Evolutionary conservation across 30 jellyfish, hydroid and myxozoan species (phyloP), one percentile per base, ranked within the genome.

Genomic region (Pelagia noctiluca): DNA sequence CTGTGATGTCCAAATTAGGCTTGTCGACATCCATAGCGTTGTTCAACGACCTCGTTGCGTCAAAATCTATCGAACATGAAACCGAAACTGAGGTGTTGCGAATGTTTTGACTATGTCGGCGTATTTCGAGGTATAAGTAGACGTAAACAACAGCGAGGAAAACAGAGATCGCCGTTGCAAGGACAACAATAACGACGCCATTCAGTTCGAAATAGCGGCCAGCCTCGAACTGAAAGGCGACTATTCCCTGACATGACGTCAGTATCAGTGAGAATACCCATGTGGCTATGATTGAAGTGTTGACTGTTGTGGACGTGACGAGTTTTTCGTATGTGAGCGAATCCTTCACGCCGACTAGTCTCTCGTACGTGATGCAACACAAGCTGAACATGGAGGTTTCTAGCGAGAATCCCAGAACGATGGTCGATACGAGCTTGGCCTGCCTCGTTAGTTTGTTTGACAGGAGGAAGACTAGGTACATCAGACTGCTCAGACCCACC

Each of bases 301-400:
- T 53, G 8, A 85, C 95, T 13, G 83, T 72, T 12, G 19, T 35
- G 16, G 88, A 31, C 18, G 95, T 85, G 53, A 85, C 73, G 7
- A 85, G 71, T 28, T 62, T 66, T 24, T 85, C 80, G 65, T 85
- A 85, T 61, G 73, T 63, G 26, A 85, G 85, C 34, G 95, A 75
- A 24, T 74, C 71, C 37, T 54, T 69, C 29, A 85, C 71, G 1
- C 82, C 95, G 7, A 85, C 88, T 2, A 85, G 80, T 46, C 95
- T 37, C 47, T 85, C 95, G 79, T 85, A 85, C 50, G 95, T 85
- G 25, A 85, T 37, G 64, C 84, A 85, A 35, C 84, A 69, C 49
- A 85, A 69, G 57, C 95, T 71, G 61, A 85, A 74, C 64, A 85
- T 85, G 0, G 95, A 85, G 26, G 95, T 85, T 37, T 85, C 95